Evolutionary conservation across 2,113 vertebrate species (phyloP).

Genomic region (Phaethon lepturus): DNA sequence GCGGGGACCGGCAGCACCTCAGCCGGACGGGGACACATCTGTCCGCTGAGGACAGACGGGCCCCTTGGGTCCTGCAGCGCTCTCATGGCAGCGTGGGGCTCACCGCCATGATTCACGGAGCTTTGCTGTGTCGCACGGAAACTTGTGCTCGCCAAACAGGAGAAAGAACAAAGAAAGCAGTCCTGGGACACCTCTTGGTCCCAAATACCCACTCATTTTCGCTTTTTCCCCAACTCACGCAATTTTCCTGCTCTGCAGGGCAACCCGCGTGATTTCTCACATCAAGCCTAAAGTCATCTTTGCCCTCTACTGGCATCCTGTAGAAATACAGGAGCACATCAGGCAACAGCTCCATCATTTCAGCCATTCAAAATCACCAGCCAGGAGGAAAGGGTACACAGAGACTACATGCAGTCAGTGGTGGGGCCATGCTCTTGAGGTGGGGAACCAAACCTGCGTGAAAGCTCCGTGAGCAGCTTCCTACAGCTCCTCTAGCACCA

Average conservation of each 20-base stretch:
- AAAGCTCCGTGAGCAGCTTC: neutral
- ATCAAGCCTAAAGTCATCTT: neutral
- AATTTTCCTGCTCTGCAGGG: neutral
- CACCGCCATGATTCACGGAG: rapidly evolving
- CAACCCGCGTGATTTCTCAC: neutral
- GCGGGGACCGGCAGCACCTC: neutral
- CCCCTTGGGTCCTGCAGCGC: no score
- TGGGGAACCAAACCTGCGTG: neutral
- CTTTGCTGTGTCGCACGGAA: neutral
- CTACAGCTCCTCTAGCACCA: neutral
- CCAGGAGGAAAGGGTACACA: neutral
- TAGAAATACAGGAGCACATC: conserved; percentile 26
- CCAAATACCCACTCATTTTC: neutral
- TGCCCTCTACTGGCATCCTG: conserved; percentile 67
- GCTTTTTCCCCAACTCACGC: neutral
- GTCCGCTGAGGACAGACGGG: no score
- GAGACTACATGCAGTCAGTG: no score
- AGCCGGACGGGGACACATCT: neutral
- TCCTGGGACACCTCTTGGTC: neutral
- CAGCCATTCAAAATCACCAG: neutral
- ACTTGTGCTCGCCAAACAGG: neutral
- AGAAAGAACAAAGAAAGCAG: neutral
- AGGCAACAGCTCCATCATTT: neutral
- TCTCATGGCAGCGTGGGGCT: rapidly evolving
- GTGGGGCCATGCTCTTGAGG: rapidly evolving